These are phyloP conservation scores for Heliothis virescens DNA, from an alignment of 1,140 invertebrate genomes.

Conservation along the genomic window DNA sequence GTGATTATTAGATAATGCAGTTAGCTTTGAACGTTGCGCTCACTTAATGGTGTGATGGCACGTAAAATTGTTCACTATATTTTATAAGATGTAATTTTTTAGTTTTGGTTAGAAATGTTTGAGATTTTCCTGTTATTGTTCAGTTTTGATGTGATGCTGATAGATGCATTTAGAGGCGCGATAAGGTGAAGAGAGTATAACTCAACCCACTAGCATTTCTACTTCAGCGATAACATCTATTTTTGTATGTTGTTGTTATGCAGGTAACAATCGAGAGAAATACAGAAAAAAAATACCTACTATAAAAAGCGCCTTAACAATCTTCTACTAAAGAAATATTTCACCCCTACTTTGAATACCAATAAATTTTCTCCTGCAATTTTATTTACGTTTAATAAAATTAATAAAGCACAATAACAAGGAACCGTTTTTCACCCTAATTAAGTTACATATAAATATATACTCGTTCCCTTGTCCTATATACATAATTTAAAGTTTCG, in stretches of 20 bases:
- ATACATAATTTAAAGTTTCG: constrained; percentile 64
- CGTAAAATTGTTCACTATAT: not conserved
- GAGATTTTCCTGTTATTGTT: no score
- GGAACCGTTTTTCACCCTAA: not conserved
- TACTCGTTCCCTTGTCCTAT: constrained; percentile 59
- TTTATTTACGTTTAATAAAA: not conserved
- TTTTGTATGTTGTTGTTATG: no score
- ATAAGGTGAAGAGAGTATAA: not conserved
- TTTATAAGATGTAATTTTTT: not conserved
- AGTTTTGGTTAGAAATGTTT: not conserved
- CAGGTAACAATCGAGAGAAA: no score
- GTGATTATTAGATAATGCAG: constrained; percentile 39
- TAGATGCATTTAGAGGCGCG: not conserved
- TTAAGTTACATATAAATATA: constrained; percentile 39
- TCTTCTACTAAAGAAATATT: no score
- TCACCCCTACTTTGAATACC: no score
- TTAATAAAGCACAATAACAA: not conserved
- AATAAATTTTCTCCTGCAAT: no score
- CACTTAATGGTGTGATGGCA: not conserved
- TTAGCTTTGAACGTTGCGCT: constrained; percentile 27
- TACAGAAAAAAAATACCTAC: no score
- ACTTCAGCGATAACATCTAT: not conserved
- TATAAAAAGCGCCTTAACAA: no score
- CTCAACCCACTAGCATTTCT: not conserved
- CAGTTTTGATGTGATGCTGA: not conserved